Base-by-base conservation (phyloP, 1,140 invertebrate genomes). In the Drosophila ambigua region DNA sequence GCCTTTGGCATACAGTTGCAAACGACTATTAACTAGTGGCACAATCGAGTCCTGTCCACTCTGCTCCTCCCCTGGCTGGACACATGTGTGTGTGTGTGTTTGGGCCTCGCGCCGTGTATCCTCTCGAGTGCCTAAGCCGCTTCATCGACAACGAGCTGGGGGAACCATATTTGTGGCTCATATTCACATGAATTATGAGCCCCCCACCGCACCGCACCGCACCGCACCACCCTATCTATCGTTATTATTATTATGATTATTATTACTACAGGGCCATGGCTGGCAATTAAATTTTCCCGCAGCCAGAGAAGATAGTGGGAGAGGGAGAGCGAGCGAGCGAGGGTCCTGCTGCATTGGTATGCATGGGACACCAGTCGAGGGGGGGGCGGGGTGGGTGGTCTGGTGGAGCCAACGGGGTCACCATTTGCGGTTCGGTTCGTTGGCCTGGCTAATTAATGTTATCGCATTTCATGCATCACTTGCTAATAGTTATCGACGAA, bases 401-500 rank as follows among this genome's bases (percentile, higher is more conserved):
- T n/a, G 28, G 44, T 16, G 20, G 39, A 23, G 24, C 39, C 31
- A 39, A 48, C 44, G 54, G 45, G 54, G 9, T 35, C 66, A 35
- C 49, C 55, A 45, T 54, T 69, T 80, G 76, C 67, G 64, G 75
- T 28, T 41, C 28, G 50, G 51, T 63, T 71, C 51, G 66, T 45
- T 63, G 53, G 51, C 48, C 57, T 50, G 71, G 62, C 83, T 87
- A 88, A 87, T 87, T 88, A 88, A 87, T 88, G 79, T 88, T 87
- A 87, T 87, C 83, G 76, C 79, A 87, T 88, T 87, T 88, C 76
- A 88, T 88, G 83, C 83, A 87, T 88, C 83, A 68, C 75, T 74
- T 78, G 83, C 75, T 88, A 87, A 88, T 88, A 88, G 83, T 87
- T 87, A 87, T 87, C 83, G 79, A 87, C 79, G 88, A 77, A 87